Evolutionary conservation across 2,888 invertebrate genomes (phyloP), one percentile per base, ranked within the genome.

Genomic region (Sericinus montela): DNA sequence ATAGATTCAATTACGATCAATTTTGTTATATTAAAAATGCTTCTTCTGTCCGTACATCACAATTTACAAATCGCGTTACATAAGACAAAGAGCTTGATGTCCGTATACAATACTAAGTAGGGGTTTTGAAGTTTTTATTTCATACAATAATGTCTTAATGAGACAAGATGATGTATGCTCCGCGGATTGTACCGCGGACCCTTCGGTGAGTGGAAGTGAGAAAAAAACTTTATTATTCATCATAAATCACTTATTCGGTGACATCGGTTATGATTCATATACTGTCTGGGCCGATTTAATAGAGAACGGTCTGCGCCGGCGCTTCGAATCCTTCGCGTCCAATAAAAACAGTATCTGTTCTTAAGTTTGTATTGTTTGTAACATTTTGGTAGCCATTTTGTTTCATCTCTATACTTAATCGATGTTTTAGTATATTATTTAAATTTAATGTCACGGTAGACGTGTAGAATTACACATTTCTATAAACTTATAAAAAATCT

Each of bases 111-210:
- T 48, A 30, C 42, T 39, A 37, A 38, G 38, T 19, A 16, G 45
- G 14, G 15, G 37, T 14, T 37, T 40, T 35, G 39, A 34, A n/a
- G 39, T 39, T 49, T 49, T 49, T 49, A 49, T 49, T 49, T 13
- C 1, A n/a, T 1, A 14, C 50, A 60, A 57, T 61, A 66, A 64
- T 55, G 58, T 60, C 65, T 62, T 67, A 69, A 70, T 70, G 67
- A 69, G 68, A 65, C 69, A 66, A 56, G 30, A 63, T 67, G 65
- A 65, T 62, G 60, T 55, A 65, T 57, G 38, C 55, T 30, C 25
- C 25, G 36, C 42, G 37, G 48, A 54, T 19, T n/a, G 28, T 30
- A 29, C 37, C 28, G 25, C 29, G 28, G 15, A 1, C n/a, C 19
- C 39, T 40, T 35, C 36, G 19, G 19, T 23, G 29, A 16, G 32